Conservation (phyloP, 2,113 vertebrate species). For the Delphinus delphis region DNA sequence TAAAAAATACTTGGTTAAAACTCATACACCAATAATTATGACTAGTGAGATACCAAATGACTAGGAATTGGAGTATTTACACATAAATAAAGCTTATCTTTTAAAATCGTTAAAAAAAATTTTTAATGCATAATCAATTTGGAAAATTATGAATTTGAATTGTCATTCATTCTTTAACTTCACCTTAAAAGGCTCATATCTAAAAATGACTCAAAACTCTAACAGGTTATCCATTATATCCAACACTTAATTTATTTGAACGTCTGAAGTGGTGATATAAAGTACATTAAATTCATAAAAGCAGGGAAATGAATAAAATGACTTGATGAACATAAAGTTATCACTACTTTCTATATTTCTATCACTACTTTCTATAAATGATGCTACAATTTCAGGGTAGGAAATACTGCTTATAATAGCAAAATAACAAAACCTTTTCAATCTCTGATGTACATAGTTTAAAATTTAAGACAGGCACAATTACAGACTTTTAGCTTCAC, state of each 20-base stretch:
- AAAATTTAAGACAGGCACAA: conserved; percentile 65
- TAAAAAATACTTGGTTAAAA: neutral
- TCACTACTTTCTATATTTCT: conserved; percentile 6
- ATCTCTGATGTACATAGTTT: conserved; percentile 76
- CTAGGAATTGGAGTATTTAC: conserved; percentile 51
- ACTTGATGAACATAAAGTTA: conserved; percentile 56
- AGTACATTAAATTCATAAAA: neutral
- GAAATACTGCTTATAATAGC: neutral
- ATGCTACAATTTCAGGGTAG: neutral
- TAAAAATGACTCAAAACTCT: neutral
- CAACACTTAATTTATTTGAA: neutral
- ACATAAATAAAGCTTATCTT: neutral
- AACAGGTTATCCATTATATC: neutral
- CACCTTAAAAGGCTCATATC: neutral
- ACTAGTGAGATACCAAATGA: conserved; percentile 66
- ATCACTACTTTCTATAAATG: neutral
- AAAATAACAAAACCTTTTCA: conserved; percentile 61
- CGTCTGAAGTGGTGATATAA: neutral
- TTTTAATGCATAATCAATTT: neutral
- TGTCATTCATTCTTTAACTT: neutral
- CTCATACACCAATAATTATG: neutral
- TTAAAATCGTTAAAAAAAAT: conserved; percentile 31
- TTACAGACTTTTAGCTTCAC: conserved; percentile 40
- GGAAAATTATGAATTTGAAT: neutral
- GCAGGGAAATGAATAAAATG: conserved; percentile 76